Conservation (phyloP, 2,113 vertebrate genomes). For the Alethe castanea region DNA sequence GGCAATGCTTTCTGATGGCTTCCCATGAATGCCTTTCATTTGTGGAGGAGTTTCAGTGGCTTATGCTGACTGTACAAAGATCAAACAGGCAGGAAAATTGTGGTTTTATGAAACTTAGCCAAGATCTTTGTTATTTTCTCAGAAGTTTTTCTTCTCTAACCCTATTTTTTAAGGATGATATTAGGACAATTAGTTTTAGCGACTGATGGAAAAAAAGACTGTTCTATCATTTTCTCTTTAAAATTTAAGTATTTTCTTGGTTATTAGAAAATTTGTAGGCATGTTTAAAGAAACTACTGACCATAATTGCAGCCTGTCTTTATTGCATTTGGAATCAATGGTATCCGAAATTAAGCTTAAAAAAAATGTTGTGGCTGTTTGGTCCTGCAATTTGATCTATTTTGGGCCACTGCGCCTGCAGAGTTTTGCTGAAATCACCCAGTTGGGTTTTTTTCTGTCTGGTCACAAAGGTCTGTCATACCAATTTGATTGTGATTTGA, state of each 20-base stretch:
- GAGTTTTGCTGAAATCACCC: neutral
- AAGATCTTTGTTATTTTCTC: slow-evolving; percentile 32
- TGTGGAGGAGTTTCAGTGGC: slow-evolving; percentile 48
- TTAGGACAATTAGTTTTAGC: neutral
- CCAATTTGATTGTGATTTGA: neutral
- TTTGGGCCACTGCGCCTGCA: neutral
- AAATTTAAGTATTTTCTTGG: neutral
- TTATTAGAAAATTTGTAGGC: slow-evolving; percentile 22
- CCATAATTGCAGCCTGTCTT: slow-evolving; percentile 9
- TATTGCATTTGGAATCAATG: slow-evolving; percentile 36
- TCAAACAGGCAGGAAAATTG: slow-evolving; percentile 64
- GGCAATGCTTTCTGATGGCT: slow-evolving; percentile 38
- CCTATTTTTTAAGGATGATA: neutral
- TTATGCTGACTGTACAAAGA: slow-evolving; percentile 55
- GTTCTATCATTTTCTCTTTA: neutral
- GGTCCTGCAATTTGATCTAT: neutral
- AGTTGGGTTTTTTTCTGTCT: neutral
- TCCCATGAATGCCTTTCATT: slow-evolving; percentile 62
- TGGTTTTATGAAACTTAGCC: slow-evolving; percentile 39
- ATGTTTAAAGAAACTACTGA: slow-evolving; percentile 1
- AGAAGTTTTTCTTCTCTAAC: slow-evolving; percentile 31
- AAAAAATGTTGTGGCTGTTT: slow-evolving; percentile 15
- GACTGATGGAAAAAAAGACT: neutral
- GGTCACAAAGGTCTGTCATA: neutral
- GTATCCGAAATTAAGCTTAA: neutral